Base-by-base conservation (phyloP, 2,113 vertebrate genomes). In the Progne subis region DNA sequence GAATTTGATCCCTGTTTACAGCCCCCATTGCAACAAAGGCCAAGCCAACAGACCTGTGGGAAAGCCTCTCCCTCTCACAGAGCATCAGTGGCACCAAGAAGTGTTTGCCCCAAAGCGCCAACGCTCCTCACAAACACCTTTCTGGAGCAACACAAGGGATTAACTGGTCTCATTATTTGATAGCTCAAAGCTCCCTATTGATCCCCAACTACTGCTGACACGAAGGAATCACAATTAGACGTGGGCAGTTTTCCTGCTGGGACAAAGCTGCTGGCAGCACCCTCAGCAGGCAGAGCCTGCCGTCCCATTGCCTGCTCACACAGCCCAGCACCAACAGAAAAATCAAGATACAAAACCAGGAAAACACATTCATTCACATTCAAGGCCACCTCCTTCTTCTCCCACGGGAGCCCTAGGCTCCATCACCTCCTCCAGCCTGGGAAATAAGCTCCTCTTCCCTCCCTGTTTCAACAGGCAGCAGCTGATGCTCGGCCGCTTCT, bases 401-500 rank as follows among this genome's bases (percentile, higher is more conserved):
- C 90, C 43, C 60, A 28, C 39, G 37, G 69, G 44, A 86, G 21
- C 28, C 2, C 39, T 18, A 49, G 20, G 25, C 57, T 61, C 37
- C 16, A 47, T 9, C 17, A 18, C 29, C 44, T 83, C 53, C 59
- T 89, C 82, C 52, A 75, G 46, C 46, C 81, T 49, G 50, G 78
- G 77, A 52, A 93, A 93, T 26, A 84, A 26, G 0, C 20, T 74
- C 60, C 56, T 79, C 59, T 69, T 53, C n/a, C 31, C 77, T 76
- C 67, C 39, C 59, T 74, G 63, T 86, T 91, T 89, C 86, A 86
- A 32, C 61, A 93, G 47, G 82, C 95, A 95, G 95, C 95, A 95
- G 93, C 86, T 96, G 96, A 94, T 94, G 92, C 74, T 91, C 9
- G 0, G 63, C 78, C 80, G 5, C 77, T 88, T 5, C 41, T 77